Base-by-base conservation (phyloP, 2,113 vertebrate species). In the Fregata magnificens region DNA sequence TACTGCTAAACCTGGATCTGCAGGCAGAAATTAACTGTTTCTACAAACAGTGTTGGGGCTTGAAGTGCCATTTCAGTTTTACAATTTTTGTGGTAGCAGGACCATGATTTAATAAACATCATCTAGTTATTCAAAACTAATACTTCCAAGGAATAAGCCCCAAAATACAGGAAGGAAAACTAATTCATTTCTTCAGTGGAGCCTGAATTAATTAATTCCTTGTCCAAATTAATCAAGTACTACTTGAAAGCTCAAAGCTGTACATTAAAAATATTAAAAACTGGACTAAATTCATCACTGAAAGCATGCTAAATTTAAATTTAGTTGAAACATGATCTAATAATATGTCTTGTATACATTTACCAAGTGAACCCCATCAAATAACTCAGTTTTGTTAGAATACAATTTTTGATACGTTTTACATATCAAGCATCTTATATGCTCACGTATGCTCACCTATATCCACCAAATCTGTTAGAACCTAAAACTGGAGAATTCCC, bases 151-250 rank as follows among this genome's bases (percentile, higher is more conserved):
- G 28, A 84, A 76, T 49, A 77, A 72, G 53, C 17, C 31, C 11
- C 31, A 67, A 53, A 96, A 86, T 31, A 89, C 6, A 82, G 69
- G 69, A 78, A 56, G 5, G 10, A 94, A 91, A 91, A 73, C 3
- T 2, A 91, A 90, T 82, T 92, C 9, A 74, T 90, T 95, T 93
- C 42, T 71, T 94, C 58, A 83, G 29, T 55, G 47, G 14, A 80
- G 63, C n/a, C 49, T 87, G 55, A 96, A 84, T 91, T 95, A 94
- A 95, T 95, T 87, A 91, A 91, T 90, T 92, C 11, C 34, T 67
- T 90, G 61, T 44, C 44, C 32, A 4, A 93, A 96, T 88, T 88
- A 93, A 97, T 89, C 72, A 92, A 66, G 44, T 84, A 42, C 65
- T 84, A 83, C 21, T 83, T 86, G 69, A 95, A 93, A 69, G 72